phyloP scores from a whole-genome alignment of 2,888 invertebrate species.

The Apamea crenata region DNA sequence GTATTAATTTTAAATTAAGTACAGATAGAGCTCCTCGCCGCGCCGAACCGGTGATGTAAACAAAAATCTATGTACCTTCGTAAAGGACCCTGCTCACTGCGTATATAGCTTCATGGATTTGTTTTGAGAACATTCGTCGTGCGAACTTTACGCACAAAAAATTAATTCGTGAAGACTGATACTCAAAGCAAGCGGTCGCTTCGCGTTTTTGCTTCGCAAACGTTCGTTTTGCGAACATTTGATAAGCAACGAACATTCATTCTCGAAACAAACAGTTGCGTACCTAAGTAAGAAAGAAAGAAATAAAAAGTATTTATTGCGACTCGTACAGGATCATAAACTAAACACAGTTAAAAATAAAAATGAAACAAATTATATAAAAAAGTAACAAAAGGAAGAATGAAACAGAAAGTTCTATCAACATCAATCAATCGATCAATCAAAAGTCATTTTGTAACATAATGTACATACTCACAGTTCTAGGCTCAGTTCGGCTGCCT shows the following conservation, averaged over 20 bases:
- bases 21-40: constrained; percentile 66
- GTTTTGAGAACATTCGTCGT: background rate
- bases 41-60: constrained; percentile 65
- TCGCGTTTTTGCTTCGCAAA: background rate
- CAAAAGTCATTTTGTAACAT: too few species aligned
- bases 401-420: too few species aligned
- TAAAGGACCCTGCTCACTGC: constrained; percentile 9
- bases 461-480: too few species aligned
- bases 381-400: too few species aligned
- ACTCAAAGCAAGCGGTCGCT: background rate
- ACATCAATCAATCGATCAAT: too few species aligned
- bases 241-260: background rate
- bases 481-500: too few species aligned
- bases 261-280: background rate
- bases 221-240: background rate
- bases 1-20: constrained; percentile 93
- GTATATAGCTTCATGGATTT: background rate
- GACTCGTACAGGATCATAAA: too few species aligned
- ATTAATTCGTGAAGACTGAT: background rate
- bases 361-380: too few species aligned
- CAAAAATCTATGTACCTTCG: constrained; percentile 65
- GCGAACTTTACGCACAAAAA: background rate
- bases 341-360: too few species aligned
- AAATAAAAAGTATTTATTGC: too few species aligned
- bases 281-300: too few species aligned